Evolutionary conservation across 2,113 vertebrate species (phyloP), one percentile per base, ranked within the genome.

Genomic region (Dasyprocta punctata): DNA sequence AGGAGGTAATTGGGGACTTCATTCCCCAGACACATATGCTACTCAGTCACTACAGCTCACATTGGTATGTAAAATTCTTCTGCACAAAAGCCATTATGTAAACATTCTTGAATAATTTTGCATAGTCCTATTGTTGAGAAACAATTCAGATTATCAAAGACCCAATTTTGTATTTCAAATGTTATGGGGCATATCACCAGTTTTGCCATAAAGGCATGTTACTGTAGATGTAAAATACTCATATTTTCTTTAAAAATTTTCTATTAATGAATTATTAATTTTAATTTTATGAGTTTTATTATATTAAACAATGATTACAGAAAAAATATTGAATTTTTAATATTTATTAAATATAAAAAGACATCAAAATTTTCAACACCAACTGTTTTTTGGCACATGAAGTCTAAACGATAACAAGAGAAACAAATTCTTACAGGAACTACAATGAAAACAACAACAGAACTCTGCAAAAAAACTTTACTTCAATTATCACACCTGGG

Each of bases 71-170:
- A 94, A 97, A 98, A 97, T 96, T 97, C 96, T 88, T 96, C 84
- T 56, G 44, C 98, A 96, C 93, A 97, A 97, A 97, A 94, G 90
- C 90, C 93, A 90, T 89, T 96, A 89, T 88, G 94, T 97, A 97
- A 95, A 93, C 86, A 24, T 82, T 97, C 97, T 94, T 88, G 0
- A 1, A 90, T 96, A 98, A 96, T 94, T 94, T 86, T 86, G 88
- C 82, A 94, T 33, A 91, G 85, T 94, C 83, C 93, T 95, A 91
- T 97, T 97, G 92, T 92, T 95, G 95, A 97, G 89, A 97, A 98
- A 96, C 98, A 98, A 98, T 97, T 98, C 97, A 95, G 71, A 90
- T 98, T 98, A 98, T 98, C 98, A 94, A 98, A 97, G 91, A 44
- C 92, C 81, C 83, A 90, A 91, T 98, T 98, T 97, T 97, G 86